Conservation (phyloP, 2,888 invertebrate species). For the Vannuccia rotundouncinata region DNA sequence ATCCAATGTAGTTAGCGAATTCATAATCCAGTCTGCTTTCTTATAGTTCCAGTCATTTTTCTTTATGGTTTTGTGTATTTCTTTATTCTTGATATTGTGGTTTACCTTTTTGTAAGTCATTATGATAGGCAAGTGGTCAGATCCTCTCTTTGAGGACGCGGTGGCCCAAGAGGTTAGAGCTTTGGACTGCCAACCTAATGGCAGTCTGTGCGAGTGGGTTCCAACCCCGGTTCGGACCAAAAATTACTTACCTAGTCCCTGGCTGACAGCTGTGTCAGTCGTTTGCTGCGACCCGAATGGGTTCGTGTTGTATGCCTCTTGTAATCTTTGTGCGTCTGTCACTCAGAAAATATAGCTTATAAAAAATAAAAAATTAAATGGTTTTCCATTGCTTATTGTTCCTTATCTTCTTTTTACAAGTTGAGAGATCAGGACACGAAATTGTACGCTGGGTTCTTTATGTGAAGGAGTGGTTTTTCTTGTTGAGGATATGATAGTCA, state of each 20-base stretch:
- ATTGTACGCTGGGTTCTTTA: background rate
- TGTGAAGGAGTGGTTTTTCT: background rate
- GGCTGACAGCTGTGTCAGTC: too few species aligned
- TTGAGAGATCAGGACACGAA: background rate
- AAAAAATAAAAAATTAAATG: too few species aligned
- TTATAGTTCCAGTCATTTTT: background rate
- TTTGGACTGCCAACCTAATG: too few species aligned
- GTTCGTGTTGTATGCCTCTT: background rate
- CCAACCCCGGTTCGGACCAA: too few species aligned
- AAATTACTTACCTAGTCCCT: too few species aligned
- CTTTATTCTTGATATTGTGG: background rate
- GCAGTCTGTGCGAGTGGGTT: too few species aligned
- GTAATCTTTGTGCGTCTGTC: too few species aligned
- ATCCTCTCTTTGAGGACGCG: background rate
- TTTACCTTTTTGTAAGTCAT: background rate
- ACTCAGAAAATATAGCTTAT: too few species aligned
- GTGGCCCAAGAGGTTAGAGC: too few species aligned
- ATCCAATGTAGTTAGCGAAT: too few species aligned
- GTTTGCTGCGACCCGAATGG: too few species aligned
- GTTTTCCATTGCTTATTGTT: background rate
- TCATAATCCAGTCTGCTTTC: constrained; percentile 2
- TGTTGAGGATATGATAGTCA: background rate
- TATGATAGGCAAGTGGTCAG: background rate
- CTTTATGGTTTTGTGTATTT: background rate
- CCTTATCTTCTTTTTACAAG: background rate